Percentiles rank a stretch among this genome's conserved stretches.
Conservation (phyloP, 2,797 vertebrate genomes). For the Buphagus erythrorhynchus region DNA sequence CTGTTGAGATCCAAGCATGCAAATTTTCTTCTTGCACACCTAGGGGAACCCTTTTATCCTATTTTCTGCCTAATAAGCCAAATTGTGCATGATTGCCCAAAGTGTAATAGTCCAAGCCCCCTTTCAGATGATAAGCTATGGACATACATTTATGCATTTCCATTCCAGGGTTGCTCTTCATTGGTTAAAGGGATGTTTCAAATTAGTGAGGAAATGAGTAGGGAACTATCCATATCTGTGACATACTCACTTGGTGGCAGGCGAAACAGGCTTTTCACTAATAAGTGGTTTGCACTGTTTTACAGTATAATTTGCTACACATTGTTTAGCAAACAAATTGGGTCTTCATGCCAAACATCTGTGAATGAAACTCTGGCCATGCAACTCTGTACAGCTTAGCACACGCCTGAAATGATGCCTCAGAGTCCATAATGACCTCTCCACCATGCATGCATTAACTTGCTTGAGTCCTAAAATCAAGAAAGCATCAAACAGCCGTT, state of each 20-base stretch:
- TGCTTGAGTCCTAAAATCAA: constrained; percentile 56
- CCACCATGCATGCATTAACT: constrained; percentile 42
- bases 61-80: neutral
- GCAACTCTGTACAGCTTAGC: constrained; percentile 36
- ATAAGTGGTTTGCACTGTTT: constrained; percentile 23
- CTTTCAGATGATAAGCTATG: neutral
- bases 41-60: neutral
- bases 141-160: neutral
- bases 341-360: constrained; percentile 40
- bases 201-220: constrained; percentile 32
- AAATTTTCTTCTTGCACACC: neutral
- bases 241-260: constrained; percentile 63
- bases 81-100: neutral
- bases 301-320: constrained; percentile 6
- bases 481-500: constrained; percentile 46
- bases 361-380: constrained; percentile 2
- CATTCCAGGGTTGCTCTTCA: neutral
- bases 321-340: constrained; percentile 21
- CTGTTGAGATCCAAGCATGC: neutral
- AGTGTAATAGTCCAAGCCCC: neutral
- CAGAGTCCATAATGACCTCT: constrained; percentile 39
- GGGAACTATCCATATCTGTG: neutral
- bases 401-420: neutral
- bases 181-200: neutral
- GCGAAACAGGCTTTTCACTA: neutral